Base-by-base conservation (phyloP, 2,888 invertebrate species). In the Gisinianus flammeolus region DNA sequence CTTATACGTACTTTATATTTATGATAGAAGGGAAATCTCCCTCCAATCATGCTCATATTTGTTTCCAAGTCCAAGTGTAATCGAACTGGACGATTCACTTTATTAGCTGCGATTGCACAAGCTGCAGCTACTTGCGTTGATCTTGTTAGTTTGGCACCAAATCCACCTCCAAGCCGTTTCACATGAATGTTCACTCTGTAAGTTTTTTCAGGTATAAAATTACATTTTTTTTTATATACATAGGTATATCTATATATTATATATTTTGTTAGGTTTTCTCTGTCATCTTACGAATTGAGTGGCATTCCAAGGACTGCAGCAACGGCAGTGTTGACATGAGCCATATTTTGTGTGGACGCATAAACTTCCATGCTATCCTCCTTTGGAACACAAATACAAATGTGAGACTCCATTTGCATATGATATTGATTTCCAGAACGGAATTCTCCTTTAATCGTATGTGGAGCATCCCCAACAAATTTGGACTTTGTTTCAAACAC, bases 101-200 rank as follows among this genome's bases (percentile, higher is more conserved):
- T 89, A 81, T 90, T 86, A 0, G 93, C 91, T 0, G 92, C 94
- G 12, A 96, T 85, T 0, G 93, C 91, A 79, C 92, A 91, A 0
- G 92, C 92, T 31, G 90, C 89, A 0, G 92, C 90, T 0, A 91
- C 86, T 12, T 90, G 87, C n/a, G 88, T 87, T 10, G 89, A 87
- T 4, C 94, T 89, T 0, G 90, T 89, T 67, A 93, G 90, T 87
- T 96, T 96, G 0, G 84, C 85, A 0, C 96, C 96, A 86, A 93
- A 96, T 0, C 88, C 93, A 16, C 96, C 96, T 2, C 96, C 96
- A 2, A 95, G 83, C 62, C 95, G 90, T 4, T 91, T 89, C 0
- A 94, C 92, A 64, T 88, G 87, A 0, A 95, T 88, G 80, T 93
- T 91, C 16, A 95, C 89, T 69, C 62, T 62, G 12, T 24, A 22